Evolutionary conservation across 2,797 vertebrate species (phyloP).

Genomic region (Premnoplex brunnescens): DNA sequence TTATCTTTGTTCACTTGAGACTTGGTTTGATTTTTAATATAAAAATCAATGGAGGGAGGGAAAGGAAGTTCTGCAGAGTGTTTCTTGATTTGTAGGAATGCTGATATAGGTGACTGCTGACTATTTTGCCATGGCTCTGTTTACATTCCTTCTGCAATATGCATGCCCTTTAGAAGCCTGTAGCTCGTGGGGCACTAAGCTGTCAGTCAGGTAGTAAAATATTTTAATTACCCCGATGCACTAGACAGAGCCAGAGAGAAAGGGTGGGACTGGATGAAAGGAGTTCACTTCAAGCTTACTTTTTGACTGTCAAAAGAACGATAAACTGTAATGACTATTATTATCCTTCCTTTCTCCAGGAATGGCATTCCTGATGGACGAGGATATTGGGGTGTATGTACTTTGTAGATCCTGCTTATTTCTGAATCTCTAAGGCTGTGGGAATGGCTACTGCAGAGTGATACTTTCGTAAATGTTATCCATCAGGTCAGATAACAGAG

Average conservation of each 20-base stretch:
- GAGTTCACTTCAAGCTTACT: neutral
- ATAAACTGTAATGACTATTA: neutral
- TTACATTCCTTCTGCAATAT: conserved; percentile 15
- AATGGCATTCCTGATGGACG: neutral
- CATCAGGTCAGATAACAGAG: neutral
- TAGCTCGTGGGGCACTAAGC: neutral
- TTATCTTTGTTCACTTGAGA: conserved; percentile 7
- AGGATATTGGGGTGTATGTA: neutral
- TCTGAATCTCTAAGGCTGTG: neutral
- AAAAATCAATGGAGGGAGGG: conserved; percentile 18
- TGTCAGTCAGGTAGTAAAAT: conserved; percentile 2
- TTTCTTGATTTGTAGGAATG: conserved; percentile 8
- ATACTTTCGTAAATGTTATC: neutral
- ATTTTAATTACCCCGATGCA: neutral
- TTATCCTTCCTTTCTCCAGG: neutral
- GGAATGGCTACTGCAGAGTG: neutral
- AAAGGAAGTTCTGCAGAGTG: neutral
- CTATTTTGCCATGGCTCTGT: neutral
- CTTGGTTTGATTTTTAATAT: conserved; percentile 35
- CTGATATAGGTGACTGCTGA: conserved; percentile 30
- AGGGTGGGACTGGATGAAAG: neutral
- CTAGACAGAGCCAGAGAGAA: neutral
- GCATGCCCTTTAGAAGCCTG: neutral
- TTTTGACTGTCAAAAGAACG: neutral
- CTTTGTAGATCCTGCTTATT: neutral